Conservation (phyloP, 1,140 invertebrate genomes). For the Ganaspis sp. region DNA sequence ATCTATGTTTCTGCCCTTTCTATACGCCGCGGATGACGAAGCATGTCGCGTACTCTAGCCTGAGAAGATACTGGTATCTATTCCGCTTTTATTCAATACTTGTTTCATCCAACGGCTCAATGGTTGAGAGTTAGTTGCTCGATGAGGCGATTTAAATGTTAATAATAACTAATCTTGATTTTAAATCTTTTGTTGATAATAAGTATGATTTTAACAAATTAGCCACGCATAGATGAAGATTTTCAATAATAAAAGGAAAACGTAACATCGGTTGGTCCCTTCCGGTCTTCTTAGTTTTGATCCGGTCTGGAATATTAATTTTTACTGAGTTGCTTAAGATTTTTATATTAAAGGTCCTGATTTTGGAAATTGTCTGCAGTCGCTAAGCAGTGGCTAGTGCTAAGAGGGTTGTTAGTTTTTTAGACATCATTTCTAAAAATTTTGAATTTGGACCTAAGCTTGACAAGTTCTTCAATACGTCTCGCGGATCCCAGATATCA, state of each 20-base stretch:
- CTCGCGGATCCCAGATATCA: not conserved
- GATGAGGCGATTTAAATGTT: slow-evolving; percentile 25
- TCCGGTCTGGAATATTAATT: slow-evolving; percentile 24
- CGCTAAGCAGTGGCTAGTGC: not conserved
- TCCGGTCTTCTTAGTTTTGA: slow-evolving; percentile 18
- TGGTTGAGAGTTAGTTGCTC: too few relatives aligned
- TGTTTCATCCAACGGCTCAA: too few relatives aligned
- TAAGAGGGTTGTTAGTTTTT: not conserved
- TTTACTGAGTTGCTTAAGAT: slow-evolving; percentile 9
- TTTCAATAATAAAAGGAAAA: not conserved
- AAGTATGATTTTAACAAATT: not conserved
- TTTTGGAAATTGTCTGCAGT: too few relatives aligned
- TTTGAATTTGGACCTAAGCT: not conserved
- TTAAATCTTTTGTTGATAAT: too few relatives aligned
- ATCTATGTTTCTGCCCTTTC: too few relatives aligned
- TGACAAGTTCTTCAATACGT: not conserved
- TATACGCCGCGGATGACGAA: too few relatives aligned
- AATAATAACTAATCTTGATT: too few relatives aligned
- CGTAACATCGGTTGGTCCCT: slow-evolving; percentile 25
- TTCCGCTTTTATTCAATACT: not conserved
- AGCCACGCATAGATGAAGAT: not conserved
- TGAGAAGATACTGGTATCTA: too few relatives aligned
- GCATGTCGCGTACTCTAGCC: too few relatives aligned
- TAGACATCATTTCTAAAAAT: not conserved
- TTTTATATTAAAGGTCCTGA: slow-evolving; percentile 32